These are phyloP conservation scores for Dipodomys spectabilis DNA, from an alignment of 2,113 vertebrate genomes.

Conservation along the genomic window DNA sequence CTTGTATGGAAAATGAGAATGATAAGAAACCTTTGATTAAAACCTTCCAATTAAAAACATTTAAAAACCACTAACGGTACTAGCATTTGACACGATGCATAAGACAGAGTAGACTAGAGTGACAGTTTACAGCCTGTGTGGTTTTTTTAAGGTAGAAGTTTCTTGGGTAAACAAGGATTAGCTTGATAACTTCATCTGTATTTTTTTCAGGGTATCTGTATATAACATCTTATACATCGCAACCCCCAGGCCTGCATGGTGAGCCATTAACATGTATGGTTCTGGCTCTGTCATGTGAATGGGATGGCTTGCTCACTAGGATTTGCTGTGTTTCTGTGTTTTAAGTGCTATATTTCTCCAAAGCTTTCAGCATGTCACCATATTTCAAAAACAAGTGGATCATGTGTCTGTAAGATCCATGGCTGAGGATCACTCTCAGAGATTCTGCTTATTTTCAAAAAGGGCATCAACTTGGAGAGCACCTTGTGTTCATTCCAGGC, in stretches of 20 bases:
- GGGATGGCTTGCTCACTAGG: not conserved
- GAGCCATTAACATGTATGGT: conserved; percentile 12
- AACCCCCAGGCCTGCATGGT: not conserved
- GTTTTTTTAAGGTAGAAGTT: not conserved
- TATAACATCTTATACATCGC: not conserved
- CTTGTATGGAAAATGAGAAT: not conserved
- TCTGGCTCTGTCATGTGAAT: not conserved
- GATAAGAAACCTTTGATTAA: not conserved
- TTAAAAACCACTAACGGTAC: not conserved
- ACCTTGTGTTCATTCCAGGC: conserved; percentile 11
- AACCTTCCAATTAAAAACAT: no score
- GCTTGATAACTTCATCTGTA: not conserved
- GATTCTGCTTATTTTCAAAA: conserved; percentile 32
- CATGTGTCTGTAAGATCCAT: conserved; percentile 16
- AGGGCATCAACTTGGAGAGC: conserved; percentile 39
- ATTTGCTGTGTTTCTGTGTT: conserved; percentile 48
- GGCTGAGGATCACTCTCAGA: conserved; percentile 12
- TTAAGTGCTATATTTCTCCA: conserved; percentile 63
- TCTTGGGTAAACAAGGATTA: not conserved
- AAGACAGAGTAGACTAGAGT: no score
- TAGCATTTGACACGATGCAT: not conserved
- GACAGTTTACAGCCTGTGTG: no score
- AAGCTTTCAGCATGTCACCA: conserved; percentile 59
- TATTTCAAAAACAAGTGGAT: conserved; percentile 65
- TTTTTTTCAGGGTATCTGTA: not conserved